Base-by-base conservation (phyloP, 2,888 invertebrate species). In the Graphium colonna region DNA sequence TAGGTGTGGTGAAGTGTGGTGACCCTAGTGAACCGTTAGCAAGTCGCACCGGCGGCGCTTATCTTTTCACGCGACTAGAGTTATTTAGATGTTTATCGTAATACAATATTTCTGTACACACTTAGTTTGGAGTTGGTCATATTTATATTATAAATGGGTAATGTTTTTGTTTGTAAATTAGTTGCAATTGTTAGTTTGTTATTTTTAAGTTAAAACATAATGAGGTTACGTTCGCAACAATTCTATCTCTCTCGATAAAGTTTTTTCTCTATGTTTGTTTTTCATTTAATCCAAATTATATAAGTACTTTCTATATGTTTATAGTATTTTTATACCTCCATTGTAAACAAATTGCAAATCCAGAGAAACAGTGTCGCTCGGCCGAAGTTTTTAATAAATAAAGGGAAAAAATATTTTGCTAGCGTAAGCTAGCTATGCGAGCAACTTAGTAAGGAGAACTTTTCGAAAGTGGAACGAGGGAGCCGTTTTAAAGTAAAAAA, bases 21-120 rank as follows among this genome's bases (percentile, higher is more conserved):
- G 10, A 48, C 18, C 47, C 43, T 9, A 28, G 12, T 17, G 7
- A 9, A 40, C 53, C 53, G 53, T 43, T 48, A 43, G 42, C 47
- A 47, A 38, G 47, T 52, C 47, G 36, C 52, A 48, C 52, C 38
- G 53, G 53, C n/a, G n/a, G 21, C 44, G 54, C 45, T 50, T 54
- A 54, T 54, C 54, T 31, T 44, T 50, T 45, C 54, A 54, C 54
- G 49, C 45, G 49, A 50, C 31, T 26, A 39, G 43, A 49, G 39
- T 54, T 49, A 49, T 45, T 54, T 26, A 31, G 40, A 15, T 41
- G 54, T n/a, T 40, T 33, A 21, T 54, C 49, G 21, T 16, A 50
- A 16, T 16, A 40, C 49, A 33, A 2, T 21, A 21, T 21, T 21
- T 21, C 21, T 21, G 21, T 21, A 21, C 21, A 21, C 21, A 21